Evolutionary conservation across 2,888 invertebrate genomes (phyloP), one percentile per base, ranked within the genome.

Genomic region (Andrena bucephala): DNA sequence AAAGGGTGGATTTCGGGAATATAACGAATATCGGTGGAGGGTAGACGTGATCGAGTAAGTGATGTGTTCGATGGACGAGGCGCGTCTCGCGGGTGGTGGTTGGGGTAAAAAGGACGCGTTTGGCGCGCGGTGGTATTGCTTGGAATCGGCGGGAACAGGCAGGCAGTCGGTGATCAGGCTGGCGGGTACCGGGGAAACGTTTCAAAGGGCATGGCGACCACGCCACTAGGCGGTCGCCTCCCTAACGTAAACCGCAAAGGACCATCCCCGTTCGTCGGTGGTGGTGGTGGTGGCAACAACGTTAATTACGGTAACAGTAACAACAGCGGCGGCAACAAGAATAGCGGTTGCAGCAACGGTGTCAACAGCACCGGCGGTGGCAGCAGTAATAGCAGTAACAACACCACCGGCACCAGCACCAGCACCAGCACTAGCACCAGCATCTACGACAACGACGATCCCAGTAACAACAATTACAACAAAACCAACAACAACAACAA

Each of bases 171-270:
- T 93, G 92, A 92, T 90, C 92, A 93, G 93, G 93, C 93, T 93
- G 93, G 93, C 93, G 93, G 93, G 93, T 90, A 91, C 92, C 92
- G 92, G 92, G 93, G 93, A 92, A 93, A 92, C 91, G 93, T 92
- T 92, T 92, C 90, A 91, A 93, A 93, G 93, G 93, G 93, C 93
- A 93, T 93, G 93, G 93, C 93, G 93, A 93, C 93, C 93, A 93
- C 93, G 93, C 93, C 93, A 93, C 91, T 93, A 93, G 93, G 93
- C 93, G 93, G 93, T 93, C 93, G 93, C 93, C 93, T 92, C 93
- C 93, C 93, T 92, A 93, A 92, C 92, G 91, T 92, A 86, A 93
- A 92, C 89, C 93, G 92, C 89, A 93, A 93, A 93, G 93, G 92
- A 91, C 92, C 91, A 87, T 93, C 91, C 90, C 91, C 92, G 92